Evolutionary conservation across 2,113 vertebrate species (phyloP).

Genomic region (Epinephelus cyanopodus): DNA sequence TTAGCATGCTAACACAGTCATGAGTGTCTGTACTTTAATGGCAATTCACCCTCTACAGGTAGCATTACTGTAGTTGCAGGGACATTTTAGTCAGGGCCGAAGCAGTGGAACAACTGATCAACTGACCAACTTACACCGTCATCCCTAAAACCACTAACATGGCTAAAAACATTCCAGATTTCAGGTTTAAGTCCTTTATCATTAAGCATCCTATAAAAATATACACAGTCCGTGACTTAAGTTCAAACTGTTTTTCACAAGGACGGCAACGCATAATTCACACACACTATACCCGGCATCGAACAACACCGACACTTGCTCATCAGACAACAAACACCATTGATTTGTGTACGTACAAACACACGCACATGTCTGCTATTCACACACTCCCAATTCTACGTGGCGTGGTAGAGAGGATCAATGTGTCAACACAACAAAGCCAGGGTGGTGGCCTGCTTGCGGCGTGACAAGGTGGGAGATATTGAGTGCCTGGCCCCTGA

Average conservation of each 20-base stretch:
- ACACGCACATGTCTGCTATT: slow-evolving; percentile 9
- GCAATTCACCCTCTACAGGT: too few relatives aligned
- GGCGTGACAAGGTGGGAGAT: slow-evolving; percentile 74
- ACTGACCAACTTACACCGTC: too few relatives aligned
- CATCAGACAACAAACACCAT: slow-evolving; percentile 36
- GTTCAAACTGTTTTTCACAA: slow-evolving; percentile 2
- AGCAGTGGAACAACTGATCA: too few relatives aligned
- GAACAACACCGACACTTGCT: slow-evolving; percentile 29
- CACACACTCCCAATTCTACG: slow-evolving; percentile 43
- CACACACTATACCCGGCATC: background rate
- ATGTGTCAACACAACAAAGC: slow-evolving; percentile 76
- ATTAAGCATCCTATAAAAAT: background rate
- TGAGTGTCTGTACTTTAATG: too few relatives aligned
- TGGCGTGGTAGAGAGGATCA: slow-evolving; percentile 56
- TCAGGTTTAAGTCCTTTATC: too few relatives aligned
- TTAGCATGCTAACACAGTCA: too few relatives aligned
- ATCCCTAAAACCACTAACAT: too few relatives aligned
- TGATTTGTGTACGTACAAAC: slow-evolving; percentile 18
- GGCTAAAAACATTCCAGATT: too few relatives aligned
- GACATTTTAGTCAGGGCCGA: too few relatives aligned
- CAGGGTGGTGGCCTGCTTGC: slow-evolving; percentile 61
- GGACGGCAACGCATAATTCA: background rate
- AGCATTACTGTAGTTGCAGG: too few relatives aligned
- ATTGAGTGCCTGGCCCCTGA: slow-evolving; percentile 77
- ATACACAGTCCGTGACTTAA: background rate